Base-by-base conservation (phyloP, 23 tunicate genomes). In the Ascidia mentula region DNA sequence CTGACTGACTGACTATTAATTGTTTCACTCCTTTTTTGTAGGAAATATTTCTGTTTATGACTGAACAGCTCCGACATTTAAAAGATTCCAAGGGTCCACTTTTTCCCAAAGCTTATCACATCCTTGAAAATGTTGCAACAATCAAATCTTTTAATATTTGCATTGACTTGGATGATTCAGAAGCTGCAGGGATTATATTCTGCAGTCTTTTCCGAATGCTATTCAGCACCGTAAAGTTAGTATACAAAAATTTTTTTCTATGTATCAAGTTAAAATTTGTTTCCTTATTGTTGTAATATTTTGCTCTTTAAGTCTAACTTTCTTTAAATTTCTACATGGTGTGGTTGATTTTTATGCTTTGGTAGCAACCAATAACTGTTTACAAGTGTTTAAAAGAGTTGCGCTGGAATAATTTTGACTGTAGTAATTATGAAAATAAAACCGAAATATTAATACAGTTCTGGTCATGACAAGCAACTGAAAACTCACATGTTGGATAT, bases 221-320 rank as follows among this genome's bases (percentile, higher is more conserved):
- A 18, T 88, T 93, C 37, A 93, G 98, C 82, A 87, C 77, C 18
- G 89, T 93, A 38, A 93, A 88, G 87, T 93, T 73, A 80, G 95
- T 3, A 26, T 60, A 28, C 65, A 5, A 20, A n/a, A n/a, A n/a
- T n/a, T n/a, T n/a, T n/a, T n/a, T n/a, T n/a, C n/a, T n/a, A n/a
- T n/a, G n/a, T n/a, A n/a, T n/a, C n/a, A n/a, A n/a, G n/a, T n/a
- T n/a, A n/a, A n/a, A n/a, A n/a, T n/a, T n/a, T n/a, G n/a, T n/a
- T n/a, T n/a, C n/a, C n/a, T n/a, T n/a, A n/a, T n/a, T n/a, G n/a
- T n/a, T n/a, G n/a, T n/a, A n/a, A n/a, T n/a, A n/a, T n/a, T n/a
- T n/a, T n/a, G n/a, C n/a, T n/a, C n/a, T n/a, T n/a, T n/a, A n/a
- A n/a, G n/a, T n/a, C n/a, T n/a, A n/a, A n/a, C n/a, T n/a, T n/a